Evolutionary conservation across 2,113 vertebrate species (phyloP).

Genomic region (Tachysurus fulvidraco): DNA sequence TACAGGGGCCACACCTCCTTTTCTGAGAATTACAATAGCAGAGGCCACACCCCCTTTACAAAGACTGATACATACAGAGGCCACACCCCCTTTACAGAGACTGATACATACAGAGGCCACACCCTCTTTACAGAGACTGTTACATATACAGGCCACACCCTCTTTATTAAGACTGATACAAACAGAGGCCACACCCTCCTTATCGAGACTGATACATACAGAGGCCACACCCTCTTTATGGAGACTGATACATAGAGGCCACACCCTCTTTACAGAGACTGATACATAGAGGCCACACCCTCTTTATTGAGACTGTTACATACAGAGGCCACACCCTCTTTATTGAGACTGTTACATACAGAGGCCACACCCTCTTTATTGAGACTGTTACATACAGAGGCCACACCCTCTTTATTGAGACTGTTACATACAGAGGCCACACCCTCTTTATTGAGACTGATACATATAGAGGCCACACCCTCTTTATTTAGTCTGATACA

Average conservation of each 20-base stretch:
- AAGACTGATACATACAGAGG: neutral
- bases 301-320: neutral
- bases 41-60: neutral
- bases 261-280: neutral
- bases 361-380: neutral
- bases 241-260: too few species aligned
- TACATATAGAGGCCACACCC: neutral
- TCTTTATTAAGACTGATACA: neutral
- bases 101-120: neutral
- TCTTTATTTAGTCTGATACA: neutral
- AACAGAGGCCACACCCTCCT: neutral
- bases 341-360: neutral
- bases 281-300: neutral
- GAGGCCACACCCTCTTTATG: neutral
- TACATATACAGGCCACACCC: neutral
- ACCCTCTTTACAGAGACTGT: neutral
- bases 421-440: neutral
- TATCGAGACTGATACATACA: neutral
- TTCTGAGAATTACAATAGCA: too few species aligned
- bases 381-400: neutral
- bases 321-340: neutral
- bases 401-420: neutral
- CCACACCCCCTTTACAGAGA: neutral
- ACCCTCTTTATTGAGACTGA: neutral
- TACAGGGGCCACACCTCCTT: too few species aligned